A percentile compares a stretch with the other conserved stretches of the same genome.
These are phyloP conservation scores for Bombus breviceps DNA, from an alignment of 1,140 invertebrate species.

Conservation along the genomic window DNA sequence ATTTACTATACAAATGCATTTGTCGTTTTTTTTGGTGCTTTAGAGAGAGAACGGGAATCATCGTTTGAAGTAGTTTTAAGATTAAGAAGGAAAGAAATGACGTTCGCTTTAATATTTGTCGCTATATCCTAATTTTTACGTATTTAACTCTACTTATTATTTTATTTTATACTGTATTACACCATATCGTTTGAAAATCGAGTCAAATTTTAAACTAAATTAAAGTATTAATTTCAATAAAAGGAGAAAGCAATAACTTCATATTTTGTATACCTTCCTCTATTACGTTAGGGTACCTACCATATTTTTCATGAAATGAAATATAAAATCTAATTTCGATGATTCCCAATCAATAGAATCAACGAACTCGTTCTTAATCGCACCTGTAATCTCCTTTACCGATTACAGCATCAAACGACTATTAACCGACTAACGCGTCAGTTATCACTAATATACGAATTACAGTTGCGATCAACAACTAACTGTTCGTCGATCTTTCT, in stretches of 20 bases:
- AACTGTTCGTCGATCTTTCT: not conserved
- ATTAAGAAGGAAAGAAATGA: not conserved
- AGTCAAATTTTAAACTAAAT: not conserved
- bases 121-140: not conserved
- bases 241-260: too few species aligned
- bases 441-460: conserved; percentile 16
- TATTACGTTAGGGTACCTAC: not conserved
- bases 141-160: not conserved
- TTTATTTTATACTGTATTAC: not conserved
- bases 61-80: not conserved
- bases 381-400: conserved; percentile 16
- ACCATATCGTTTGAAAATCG: not conserved
- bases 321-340: not conserved
- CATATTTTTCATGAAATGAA: not conserved
- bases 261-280: not conserved
- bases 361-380: conserved; percentile 37
- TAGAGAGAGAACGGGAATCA: not conserved
- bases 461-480: conserved; percentile 40
- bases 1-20: not conserved
- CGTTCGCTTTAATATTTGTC: not conserved
- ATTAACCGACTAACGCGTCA: not conserved
- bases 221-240: too few species aligned
- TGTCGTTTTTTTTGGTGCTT: not conserved
- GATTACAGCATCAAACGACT: conserved; percentile 7
- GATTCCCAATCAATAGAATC: not conserved